A percentile compares a stretch with the other conserved stretches of the same genome.
phyloP scores from a whole-genome alignment of 2,888 invertebrate genomes.

The Cryptocheilus praepositus region DNA sequence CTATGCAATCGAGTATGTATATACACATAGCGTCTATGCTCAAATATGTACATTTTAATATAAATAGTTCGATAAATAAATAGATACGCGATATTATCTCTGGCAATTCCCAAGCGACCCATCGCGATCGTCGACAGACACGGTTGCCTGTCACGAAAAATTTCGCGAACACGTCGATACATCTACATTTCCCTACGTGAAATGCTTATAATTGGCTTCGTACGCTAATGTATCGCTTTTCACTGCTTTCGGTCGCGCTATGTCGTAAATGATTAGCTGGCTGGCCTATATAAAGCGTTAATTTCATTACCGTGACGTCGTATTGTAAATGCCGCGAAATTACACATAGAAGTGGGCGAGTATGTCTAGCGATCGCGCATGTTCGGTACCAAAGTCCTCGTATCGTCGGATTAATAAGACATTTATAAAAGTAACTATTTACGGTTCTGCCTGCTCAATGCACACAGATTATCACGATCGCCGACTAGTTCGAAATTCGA shows the following conservation, averaged over 20 bases:
- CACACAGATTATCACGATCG: too few relatives aligned
- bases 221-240: neutral
- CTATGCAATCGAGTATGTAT: constrained; percentile 22
- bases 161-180: too few relatives aligned
- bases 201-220: constrained; percentile 17
- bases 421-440: too few relatives aligned
- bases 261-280: constrained; percentile 46
- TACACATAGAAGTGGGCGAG: too few relatives aligned
- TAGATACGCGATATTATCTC: constrained; percentile 39
- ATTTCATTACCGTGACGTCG: neutral
- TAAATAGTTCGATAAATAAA: constrained; percentile 59
- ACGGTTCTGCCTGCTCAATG: too few relatives aligned
- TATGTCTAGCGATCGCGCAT: too few relatives aligned
- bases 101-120: constrained; percentile 2
- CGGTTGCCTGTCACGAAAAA: too few relatives aligned
- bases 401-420: too few relatives aligned
- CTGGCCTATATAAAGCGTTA: constrained; percentile 35
- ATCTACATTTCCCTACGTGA: constrained; percentile 19
- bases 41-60: constrained; percentile 41
- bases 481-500: too few relatives aligned
- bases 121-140: too few relatives aligned
- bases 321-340: too few relatives aligned
- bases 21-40: constrained; percentile 23
- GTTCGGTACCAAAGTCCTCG: too few relatives aligned
- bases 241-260: constrained; percentile 34